These are phyloP conservation scores for Acanthosepion lycidas DNA, from an alignment of 2,888 invertebrate genomes.

Conservation along the genomic window DNA sequence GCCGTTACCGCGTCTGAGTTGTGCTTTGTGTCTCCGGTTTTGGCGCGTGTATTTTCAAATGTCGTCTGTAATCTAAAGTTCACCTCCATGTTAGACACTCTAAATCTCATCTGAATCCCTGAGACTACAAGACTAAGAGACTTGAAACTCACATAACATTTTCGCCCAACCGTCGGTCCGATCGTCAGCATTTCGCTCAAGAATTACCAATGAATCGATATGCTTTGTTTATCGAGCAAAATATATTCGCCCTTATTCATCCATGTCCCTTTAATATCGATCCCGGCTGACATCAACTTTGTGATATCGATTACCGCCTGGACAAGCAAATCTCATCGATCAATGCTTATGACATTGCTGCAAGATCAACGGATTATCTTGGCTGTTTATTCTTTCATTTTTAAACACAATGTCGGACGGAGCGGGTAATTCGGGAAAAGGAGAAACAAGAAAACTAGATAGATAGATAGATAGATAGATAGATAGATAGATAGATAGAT, in stretches of 20 bases:
- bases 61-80: background rate
- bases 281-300: background rate
- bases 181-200: background rate
- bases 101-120: constrained; percentile 9
- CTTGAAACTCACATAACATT: background rate
- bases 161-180: background rate
- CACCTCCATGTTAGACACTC: background rate
- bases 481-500: background rate
- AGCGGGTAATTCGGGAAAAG: background rate
- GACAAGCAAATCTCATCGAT: constrained; percentile 18
- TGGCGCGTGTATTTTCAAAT: background rate
- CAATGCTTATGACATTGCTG: background rate
- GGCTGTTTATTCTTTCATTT: background rate
- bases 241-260: background rate
- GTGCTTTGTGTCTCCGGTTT: background rate
- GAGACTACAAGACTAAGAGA: background rate
- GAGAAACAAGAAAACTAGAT: background rate
- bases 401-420: background rate
- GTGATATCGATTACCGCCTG: background rate
- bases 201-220: background rate
- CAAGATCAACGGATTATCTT: background rate
- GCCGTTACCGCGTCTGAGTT: background rate
- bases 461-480: background rate
- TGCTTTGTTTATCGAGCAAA: constrained; percentile 4
- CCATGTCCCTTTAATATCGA: background rate